Evolutionary conservation across 2,113 vertebrate species (phyloP).

Genomic region (Solea senegalensis): DNA sequence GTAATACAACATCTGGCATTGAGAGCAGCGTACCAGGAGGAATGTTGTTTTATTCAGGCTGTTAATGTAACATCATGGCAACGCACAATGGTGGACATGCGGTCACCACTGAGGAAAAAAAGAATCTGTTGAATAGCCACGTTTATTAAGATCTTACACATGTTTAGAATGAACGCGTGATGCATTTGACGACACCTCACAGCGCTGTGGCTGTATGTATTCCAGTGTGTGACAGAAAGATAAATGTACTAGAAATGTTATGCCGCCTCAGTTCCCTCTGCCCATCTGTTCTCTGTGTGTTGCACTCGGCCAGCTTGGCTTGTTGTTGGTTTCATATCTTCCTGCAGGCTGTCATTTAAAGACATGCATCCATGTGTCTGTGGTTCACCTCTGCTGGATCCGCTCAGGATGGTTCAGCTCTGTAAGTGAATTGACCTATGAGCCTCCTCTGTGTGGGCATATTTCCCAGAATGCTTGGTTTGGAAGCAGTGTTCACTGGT

Average conservation of each 20-base stretch:
- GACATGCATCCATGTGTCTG: slow-evolving; percentile 57
- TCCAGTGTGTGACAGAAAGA: not conserved
- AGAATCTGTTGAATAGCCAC: too few species aligned
- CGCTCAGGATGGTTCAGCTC: slow-evolving; percentile 43
- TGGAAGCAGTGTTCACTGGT: slow-evolving; percentile 44
- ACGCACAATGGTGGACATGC: too few species aligned
- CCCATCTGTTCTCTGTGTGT: slow-evolving; percentile 63
- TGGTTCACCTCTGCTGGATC: slow-evolving; percentile 61
- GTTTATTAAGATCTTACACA: not conserved
- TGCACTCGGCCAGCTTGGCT: slow-evolving; percentile 59
- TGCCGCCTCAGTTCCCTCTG: slow-evolving; percentile 37
- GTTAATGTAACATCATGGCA: too few species aligned
- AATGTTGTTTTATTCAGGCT: too few species aligned
- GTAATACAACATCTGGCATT: not conserved
- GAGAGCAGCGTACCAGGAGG: not conserved
- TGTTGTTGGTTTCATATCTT: slow-evolving; percentile 55
- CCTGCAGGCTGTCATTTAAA: slow-evolving; percentile 70
- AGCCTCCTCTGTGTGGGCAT: slow-evolving; percentile 54
- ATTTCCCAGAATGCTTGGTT: slow-evolving; percentile 64
- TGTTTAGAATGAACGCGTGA: not conserved
- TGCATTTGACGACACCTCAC: not conserved
- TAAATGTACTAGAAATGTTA: slow-evolving; percentile 35
- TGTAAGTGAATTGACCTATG: slow-evolving; percentile 70
- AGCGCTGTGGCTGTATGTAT: slow-evolving; percentile 1
- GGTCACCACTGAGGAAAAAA: too few species aligned